A percentile compares a stretch with the other conserved stretches of the same genome.
Conservation (phyloP, 2,888 invertebrate species). For the Dusona sp. region DNA sequence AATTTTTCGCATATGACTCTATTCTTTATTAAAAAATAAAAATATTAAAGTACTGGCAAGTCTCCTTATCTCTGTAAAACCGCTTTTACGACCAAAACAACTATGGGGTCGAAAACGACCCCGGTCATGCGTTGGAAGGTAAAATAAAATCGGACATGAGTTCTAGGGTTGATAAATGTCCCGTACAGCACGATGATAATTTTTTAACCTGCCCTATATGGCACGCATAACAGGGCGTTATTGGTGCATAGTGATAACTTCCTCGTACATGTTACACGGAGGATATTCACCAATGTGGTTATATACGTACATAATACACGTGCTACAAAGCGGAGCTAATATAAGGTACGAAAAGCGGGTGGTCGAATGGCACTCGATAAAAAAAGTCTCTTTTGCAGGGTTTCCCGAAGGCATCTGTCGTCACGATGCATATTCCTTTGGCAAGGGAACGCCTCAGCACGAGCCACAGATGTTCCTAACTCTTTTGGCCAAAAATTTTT, state of each 20-base stretch:
- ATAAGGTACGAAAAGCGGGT: constrained; percentile 46
- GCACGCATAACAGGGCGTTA: neutral
- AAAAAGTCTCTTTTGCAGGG: constrained; percentile 72
- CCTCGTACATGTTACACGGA: neutral
- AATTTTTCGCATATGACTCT: no score
- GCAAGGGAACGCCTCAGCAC: constrained; percentile 62
- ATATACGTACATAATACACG: constrained; percentile 42
- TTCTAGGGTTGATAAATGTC: no score
- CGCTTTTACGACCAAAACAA: no score
- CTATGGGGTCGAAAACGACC: no score
- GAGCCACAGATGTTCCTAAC: constrained; percentile 64
- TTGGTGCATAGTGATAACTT: neutral
- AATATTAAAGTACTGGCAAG: no score
- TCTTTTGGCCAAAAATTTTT: constrained; percentile 32
- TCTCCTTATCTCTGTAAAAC: no score
- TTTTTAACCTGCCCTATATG: no score
- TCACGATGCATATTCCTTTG: constrained; percentile 37
- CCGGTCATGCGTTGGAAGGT: no score
- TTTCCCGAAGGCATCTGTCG: constrained; percentile 79
- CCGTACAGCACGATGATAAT: no score
- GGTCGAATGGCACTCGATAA: constrained; percentile 50
- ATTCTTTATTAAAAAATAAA: no score
- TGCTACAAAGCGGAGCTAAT: constrained; percentile 36
- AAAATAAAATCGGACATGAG: no score
- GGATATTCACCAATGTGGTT: neutral